Base-by-base conservation (phyloP, 1,140 invertebrate species). In the Antheraea mylitta region DNA sequence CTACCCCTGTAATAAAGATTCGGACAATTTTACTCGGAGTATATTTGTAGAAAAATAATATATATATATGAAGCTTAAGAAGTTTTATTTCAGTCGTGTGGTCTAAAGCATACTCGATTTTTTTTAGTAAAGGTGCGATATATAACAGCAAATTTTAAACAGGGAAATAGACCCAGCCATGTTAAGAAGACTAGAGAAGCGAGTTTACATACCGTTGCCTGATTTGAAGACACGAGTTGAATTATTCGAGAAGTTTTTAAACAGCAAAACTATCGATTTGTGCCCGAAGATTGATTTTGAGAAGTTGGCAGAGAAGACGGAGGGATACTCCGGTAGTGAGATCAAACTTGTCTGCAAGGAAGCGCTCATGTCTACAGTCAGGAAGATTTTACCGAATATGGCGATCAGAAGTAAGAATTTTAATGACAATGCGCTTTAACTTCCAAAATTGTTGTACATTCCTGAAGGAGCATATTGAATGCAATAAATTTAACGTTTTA, bases 101-200 rank as follows among this genome's bases (percentile, higher is more conserved):
- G 22, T 30, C 4, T 30, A 30, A n/a, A 4, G 22, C 22, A 30
- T 4, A 30, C 22, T 30, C 22, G 22, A 30, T 30, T 30, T 30
- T 30, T 30, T 30, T 30, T 30, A 4, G 4, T 30, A 30, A 30
- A 30, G 22, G 4, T 30, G 4, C 22, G 22, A 30, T 30, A 30
- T 30, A 30, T 30, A 30, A 30, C 22, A 30, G 22, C 22, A 42
- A 7, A 42, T 42, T 58, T 69, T 66, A 75, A 79, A 48, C 77
- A 97, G 96, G 96, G 97, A 98, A 82, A 94, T 98, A 69, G 98
- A 99, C 86, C 92, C 95, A 73, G 98, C 98, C 0, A 95, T 99
- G 80, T 86, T 99, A 48, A 91, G 98, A 63, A 93, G 98, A 64
- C 94, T 99, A 61, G 98, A 99, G 80, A 99, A 98, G 86, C 93